Evolutionary conservation across 1,140 invertebrate genomes (phyloP).

Genomic region (Zeugodacus cucurbitae): DNA sequence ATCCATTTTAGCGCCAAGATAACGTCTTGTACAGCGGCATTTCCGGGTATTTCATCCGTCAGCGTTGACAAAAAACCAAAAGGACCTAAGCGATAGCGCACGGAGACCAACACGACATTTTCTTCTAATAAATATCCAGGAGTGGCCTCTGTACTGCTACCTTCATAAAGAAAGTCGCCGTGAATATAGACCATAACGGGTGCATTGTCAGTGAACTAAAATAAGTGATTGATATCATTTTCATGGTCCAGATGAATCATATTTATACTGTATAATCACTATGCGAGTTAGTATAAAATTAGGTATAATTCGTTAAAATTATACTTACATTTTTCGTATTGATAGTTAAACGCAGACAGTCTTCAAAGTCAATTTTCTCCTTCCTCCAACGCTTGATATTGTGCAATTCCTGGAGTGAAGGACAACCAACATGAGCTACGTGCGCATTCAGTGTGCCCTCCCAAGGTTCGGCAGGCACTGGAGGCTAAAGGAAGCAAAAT

Average conservation of each 20-base stretch:
- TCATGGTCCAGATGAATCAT: not conserved
- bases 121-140: constrained; percentile 66
- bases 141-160: constrained; percentile 54
- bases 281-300: no score
- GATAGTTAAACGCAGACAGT: constrained; percentile 56
- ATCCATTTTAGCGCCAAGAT: constrained; percentile 74
- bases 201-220: constrained; percentile 51
- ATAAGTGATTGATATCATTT: not conserved
- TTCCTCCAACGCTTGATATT: constrained; percentile 52
- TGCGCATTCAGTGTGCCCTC: constrained; percentile 59
- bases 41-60: constrained; percentile 73
- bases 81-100: constrained; percentile 68
- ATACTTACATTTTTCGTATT: constrained; percentile 58
- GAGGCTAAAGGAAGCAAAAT: constrained; percentile 45
- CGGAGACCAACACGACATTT: constrained; percentile 67
- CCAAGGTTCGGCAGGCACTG: constrained; percentile 65
- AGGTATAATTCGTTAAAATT: no score
- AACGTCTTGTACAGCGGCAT: constrained; percentile 75
- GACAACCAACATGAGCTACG: constrained; percentile 55
- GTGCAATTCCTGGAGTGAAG: constrained; percentile 55
- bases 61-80: constrained; percentile 71
- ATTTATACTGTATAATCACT: no score
- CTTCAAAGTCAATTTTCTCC: constrained; percentile 55
- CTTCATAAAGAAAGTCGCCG: constrained; percentile 63
- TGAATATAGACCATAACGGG: constrained; percentile 65